Conservation (phyloP, 2,888 invertebrate genomes). For the Trissolcus brochymenae region DNA sequence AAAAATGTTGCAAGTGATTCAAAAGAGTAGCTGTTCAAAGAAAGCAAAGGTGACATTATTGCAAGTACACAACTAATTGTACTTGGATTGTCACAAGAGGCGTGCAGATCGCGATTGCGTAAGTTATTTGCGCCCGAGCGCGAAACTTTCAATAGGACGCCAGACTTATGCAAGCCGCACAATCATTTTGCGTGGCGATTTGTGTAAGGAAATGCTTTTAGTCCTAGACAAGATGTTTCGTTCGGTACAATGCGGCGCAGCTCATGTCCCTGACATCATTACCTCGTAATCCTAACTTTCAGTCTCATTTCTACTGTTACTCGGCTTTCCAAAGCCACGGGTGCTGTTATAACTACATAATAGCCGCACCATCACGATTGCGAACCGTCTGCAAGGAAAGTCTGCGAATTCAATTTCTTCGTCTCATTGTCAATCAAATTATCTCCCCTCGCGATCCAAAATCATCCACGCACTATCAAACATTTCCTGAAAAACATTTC, state of each 20-base stretch:
- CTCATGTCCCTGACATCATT: slow-evolving; percentile 72
- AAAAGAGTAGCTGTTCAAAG: too few relatives aligned
- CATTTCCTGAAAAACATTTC: not conserved
- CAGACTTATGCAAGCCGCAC: slow-evolving; percentile 38
- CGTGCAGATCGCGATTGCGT: slow-evolving; percentile 21
- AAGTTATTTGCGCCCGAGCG: slow-evolving; percentile 30
- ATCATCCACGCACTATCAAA: too few relatives aligned
- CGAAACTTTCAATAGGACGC: slow-evolving; percentile 40
- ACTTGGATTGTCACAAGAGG: not conserved
- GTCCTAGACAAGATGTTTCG: slow-evolving; percentile 52
- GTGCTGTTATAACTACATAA: slow-evolving; percentile 23
- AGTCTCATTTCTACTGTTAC: slow-evolving; percentile 71
- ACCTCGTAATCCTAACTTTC: slow-evolving; percentile 73
- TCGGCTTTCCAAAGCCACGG: slow-evolving; percentile 29
- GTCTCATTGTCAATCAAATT: not conserved
- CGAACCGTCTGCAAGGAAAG: slow-evolving; percentile 16
- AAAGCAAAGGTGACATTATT: too few relatives aligned
- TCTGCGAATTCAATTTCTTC: not conserved
- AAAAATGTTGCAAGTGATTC: too few relatives aligned
- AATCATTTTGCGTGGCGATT: slow-evolving; percentile 54
- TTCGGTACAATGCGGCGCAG: slow-evolving; percentile 49
- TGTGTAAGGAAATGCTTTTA: slow-evolving; percentile 57
- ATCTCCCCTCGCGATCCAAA: not conserved
- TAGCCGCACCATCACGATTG: slow-evolving; percentile 1
- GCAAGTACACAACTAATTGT: not conserved